These are phyloP conservation scores for Charanyca ferruginea DNA, from an alignment of 2,888 invertebrate genomes.

Conservation along the genomic window DNA sequence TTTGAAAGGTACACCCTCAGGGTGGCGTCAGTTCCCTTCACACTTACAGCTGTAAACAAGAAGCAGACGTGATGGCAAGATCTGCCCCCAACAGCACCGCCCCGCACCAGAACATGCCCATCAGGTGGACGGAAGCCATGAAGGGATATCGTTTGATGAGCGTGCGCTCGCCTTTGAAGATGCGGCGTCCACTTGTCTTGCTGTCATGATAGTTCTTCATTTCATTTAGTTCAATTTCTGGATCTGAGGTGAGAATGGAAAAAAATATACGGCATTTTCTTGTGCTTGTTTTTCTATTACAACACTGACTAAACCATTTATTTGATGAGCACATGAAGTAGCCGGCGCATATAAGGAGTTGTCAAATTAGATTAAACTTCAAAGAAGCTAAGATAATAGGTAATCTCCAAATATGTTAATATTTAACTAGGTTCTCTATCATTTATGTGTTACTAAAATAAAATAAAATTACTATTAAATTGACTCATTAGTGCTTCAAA, in stretches of 20 bases:
- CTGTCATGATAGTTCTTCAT: constrained; percentile 71
- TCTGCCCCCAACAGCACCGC: constrained; percentile 81
- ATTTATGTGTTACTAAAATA: too few relatives aligned
- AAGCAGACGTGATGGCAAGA: constrained; percentile 82
- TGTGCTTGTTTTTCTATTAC: too few relatives aligned
- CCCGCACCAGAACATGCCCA: constrained; percentile 87
- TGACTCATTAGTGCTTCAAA: background rate
- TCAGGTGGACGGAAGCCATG: constrained; percentile 84
- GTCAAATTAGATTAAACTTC: background rate
- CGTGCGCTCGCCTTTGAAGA: constrained; percentile 82
- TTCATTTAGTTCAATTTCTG: constrained; percentile 80
- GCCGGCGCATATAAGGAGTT: too few relatives aligned
- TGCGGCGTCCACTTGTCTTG: constrained; percentile 76
- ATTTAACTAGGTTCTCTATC: too few relatives aligned
- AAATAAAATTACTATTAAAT: too few relatives aligned
- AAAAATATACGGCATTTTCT: background rate
- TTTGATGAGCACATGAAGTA: background rate
- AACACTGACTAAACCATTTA: background rate
- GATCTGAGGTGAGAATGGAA: constrained; percentile 72
- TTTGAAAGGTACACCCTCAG: background rate
- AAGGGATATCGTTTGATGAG: constrained; percentile 82
- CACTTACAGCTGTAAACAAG: constrained; percentile 85
- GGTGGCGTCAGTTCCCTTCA: background rate
- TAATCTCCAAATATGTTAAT: background rate
- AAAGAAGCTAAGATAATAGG: background rate